Conservation (phyloP, 2,888 invertebrate genomes). For the Ennomos quercinarius region DNA sequence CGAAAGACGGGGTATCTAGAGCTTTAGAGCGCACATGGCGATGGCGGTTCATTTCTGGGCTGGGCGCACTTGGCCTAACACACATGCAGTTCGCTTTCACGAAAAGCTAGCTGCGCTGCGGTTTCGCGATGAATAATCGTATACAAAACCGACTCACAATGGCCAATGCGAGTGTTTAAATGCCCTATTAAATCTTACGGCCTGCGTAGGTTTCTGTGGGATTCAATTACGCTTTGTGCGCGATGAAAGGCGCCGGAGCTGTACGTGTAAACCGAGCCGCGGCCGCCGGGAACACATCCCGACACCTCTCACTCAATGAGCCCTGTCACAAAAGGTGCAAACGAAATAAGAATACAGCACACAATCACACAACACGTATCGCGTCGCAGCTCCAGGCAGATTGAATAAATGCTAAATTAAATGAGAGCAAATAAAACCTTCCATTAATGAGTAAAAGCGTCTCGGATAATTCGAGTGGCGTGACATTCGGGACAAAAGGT, state of each 20-base stretch:
- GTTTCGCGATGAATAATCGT: conserved; percentile 80
- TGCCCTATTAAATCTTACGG: conserved; percentile 85
- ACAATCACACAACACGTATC: conserved; percentile 73
- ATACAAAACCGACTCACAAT: conserved; percentile 82
- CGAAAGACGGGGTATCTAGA: conserved; percentile 51
- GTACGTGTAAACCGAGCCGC: conserved; percentile 80
- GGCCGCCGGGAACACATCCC: conserved; percentile 79
- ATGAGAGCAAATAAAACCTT: conserved; percentile 83
- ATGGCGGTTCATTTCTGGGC: conserved; percentile 59
- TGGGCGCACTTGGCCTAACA: conserved; percentile 68
- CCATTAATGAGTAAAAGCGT: conserved; percentile 78
- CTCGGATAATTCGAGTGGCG: conserved; percentile 72
- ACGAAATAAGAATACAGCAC: conserved; percentile 72
- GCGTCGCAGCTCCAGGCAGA: conserved; percentile 68
- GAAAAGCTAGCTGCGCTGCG: conserved; percentile 74
- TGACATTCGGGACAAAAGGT: conserved; percentile 71
- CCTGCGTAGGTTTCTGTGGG: conserved; percentile 84
- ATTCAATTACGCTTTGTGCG: conserved; percentile 85
- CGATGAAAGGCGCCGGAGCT: conserved; percentile 82
- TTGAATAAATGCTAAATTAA: conserved; percentile 86
- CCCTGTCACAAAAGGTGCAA: conserved; percentile 83
- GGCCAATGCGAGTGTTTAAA: conserved; percentile 85
- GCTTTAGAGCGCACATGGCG: conserved; percentile 57
- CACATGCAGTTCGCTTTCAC: conserved; percentile 66
- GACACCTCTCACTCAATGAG: conserved; percentile 84